phyloP scores from a whole-genome alignment of 2,888 invertebrate genomes.

The Portevinia maculata region DNA sequence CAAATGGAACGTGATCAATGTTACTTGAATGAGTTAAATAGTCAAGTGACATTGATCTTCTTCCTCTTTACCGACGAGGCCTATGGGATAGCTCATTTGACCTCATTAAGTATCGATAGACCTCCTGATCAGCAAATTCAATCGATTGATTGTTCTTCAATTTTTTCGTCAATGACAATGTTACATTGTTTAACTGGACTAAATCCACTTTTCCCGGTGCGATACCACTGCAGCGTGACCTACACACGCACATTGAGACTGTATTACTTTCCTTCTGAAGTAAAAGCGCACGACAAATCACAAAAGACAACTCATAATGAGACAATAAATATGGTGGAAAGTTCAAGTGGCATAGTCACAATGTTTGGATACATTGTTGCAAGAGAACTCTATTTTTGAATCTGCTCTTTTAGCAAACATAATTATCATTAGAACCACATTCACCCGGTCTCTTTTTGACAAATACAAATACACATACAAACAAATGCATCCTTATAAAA shows the following conservation, averaged over 20 bases:
- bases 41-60: too few species aligned
- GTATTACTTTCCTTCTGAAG: slow-evolving; percentile 48
- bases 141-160: too few species aligned
- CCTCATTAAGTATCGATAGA: too few species aligned
- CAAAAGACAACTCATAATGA: slow-evolving; percentile 25
- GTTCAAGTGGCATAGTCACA: slow-evolving; percentile 17
- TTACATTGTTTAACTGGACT: too few species aligned
- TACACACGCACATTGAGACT: slow-evolving; percentile 13
- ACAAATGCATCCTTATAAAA: background rate
- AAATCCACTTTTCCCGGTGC: too few species aligned
- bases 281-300: slow-evolving; percentile 40
- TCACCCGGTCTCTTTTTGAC: background rate
- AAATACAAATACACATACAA: background rate
- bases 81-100: too few species aligned
- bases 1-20: too few species aligned
- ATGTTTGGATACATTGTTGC: slow-evolving; percentile 69
- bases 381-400: slow-evolving; percentile 21
- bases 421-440: background rate
- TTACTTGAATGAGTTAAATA: too few species aligned
- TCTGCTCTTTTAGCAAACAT: too few species aligned
- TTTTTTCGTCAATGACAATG: too few species aligned
- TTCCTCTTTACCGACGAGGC: too few species aligned
- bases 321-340: slow-evolving; percentile 32
- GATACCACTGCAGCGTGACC: background rate
- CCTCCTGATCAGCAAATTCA: too few species aligned